Evolutionary conservation across 2,797 vertebrate genomes (phyloP), one percentile per base, ranked within the genome.

Genomic region (Chloroceryle amazona): DNA sequence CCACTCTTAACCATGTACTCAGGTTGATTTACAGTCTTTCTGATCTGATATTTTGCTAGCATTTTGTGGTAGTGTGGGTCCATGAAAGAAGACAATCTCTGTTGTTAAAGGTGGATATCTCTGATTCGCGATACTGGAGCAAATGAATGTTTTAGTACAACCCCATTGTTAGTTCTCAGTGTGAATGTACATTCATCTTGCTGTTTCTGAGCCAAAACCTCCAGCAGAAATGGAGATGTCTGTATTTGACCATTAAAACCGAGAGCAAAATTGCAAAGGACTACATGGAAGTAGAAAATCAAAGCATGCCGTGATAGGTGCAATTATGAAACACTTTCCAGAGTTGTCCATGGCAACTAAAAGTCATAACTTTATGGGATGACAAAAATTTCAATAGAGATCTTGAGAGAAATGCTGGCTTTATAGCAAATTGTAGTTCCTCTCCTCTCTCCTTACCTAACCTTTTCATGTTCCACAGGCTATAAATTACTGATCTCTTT

Each of bases 401-500:
- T 87, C n/a, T 58, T 66, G 47, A 37, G 54, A 52, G 31, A 91
- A 86, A 87, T 89, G 78, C 11, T 93, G 52, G 65, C 49, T 92
- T 94, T 54, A 29, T 93, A 74, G 74, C 75, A 82, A 93, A 61
- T 20, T 37, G 46, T 41, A 73, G 73, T 91, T 90, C 37, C 35
- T 86, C 54, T 86, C 44, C 26, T 52, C 17, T 81, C 39, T 91
- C 22, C 47, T 85, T 29, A n/a, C 46, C 54, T 78, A 37, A 83
- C 49, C 75, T 95, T 74, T 75, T 91, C 9, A 10, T 83, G 85
- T 83, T 90, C 51, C 46, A 46, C 57, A 72, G 68, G 52, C 75
- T 95, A 86, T 82, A 93, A 88, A 94, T 91, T 74, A 90, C 94
- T 54, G 37, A 57, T 86, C 57, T 93, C 75, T 85, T 83, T 90